Evolutionary conservation across 2,113 vertebrate species (phyloP).

Genomic region (Ictidomys tridecemlineatus): DNA sequence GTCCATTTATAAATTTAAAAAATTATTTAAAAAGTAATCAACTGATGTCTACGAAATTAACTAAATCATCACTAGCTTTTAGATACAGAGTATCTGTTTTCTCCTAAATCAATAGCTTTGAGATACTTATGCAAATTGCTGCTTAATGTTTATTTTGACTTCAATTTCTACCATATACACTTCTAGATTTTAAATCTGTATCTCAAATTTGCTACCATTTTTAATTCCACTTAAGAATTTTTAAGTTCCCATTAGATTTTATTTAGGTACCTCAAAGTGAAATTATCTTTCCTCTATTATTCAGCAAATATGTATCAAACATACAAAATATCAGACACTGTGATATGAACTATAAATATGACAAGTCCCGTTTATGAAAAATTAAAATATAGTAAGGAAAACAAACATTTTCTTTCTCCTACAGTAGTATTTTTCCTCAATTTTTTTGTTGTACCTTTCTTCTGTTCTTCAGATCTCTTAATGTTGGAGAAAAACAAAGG

Average conservation of each 20-base stretch:
- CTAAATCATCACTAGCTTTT: background rate
- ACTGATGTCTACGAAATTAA: background rate
- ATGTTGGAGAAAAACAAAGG: background rate
- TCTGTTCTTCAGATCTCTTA: background rate
- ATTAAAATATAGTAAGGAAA: background rate
- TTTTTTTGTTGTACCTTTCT: background rate
- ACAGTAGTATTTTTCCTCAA: background rate
- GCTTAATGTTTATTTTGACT: background rate
- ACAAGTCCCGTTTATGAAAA: background rate
- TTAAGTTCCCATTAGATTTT: background rate
- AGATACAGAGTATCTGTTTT: background rate
- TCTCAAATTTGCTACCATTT: background rate
- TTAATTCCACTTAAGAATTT: background rate
- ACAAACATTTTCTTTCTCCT: background rate
- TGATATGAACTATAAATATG: background rate
- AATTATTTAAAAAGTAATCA: too few relatives aligned
- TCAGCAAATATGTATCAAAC: background rate
- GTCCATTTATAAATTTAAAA: too few relatives aligned
- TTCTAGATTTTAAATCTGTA: background rate
- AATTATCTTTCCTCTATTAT: conserved; percentile 6
- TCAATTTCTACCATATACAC: background rate
- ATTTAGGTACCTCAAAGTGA: background rate
- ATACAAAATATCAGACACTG: background rate
- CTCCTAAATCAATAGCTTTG: background rate
- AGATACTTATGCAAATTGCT: background rate